phyloP scores from a whole-genome alignment of 2,888 invertebrate genomes.

The Gerosis bhagava region DNA sequence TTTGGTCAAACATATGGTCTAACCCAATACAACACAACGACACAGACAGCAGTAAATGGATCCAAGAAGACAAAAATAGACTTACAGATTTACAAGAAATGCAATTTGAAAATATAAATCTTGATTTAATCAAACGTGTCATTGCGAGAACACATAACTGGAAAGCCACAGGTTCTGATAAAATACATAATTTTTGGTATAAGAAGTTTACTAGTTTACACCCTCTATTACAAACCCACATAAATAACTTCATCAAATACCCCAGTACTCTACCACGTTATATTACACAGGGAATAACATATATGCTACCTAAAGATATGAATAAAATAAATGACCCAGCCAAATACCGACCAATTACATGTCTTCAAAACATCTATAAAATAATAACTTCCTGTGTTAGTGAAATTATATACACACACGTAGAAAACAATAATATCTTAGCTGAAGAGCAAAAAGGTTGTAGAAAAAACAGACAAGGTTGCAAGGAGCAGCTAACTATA shows the following conservation, averaged over 20 bases:
- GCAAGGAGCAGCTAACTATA: slow-evolving; percentile 33
- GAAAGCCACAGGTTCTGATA: slow-evolving; percentile 31
- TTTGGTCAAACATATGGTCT: slow-evolving; percentile 26
- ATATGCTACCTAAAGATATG: slow-evolving; percentile 32
- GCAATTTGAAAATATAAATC: slow-evolving; percentile 20
- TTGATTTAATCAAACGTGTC: slow-evolving; percentile 20
- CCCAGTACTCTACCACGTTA: slow-evolving; percentile 19
- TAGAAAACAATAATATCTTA: slow-evolving; percentile 29
- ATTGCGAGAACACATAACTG: slow-evolving; percentile 28
- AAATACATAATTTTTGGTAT: slow-evolving; percentile 34
- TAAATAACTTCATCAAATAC: slow-evolving; percentile 26
- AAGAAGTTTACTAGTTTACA: slow-evolving; percentile 31
- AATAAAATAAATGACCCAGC: slow-evolving; percentile 28
- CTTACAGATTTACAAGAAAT: too few species aligned
- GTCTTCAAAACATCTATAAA: slow-evolving; percentile 38
- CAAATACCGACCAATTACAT: slow-evolving; percentile 39
- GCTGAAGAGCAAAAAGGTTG: slow-evolving; percentile 36
- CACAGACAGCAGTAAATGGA: slow-evolving; percentile 19
- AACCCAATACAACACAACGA: slow-evolving; percentile 25
- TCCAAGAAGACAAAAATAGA: neutral
- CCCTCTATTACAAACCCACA: slow-evolving; percentile 8
- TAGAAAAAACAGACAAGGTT: slow-evolving; percentile 28
- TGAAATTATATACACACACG: slow-evolving; percentile 30
- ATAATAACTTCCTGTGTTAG: slow-evolving; percentile 32
- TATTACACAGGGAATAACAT: slow-evolving; percentile 25